Percentiles rank a stretch among this genome's conserved stretches.
These are phyloP conservation scores for Sturnus vulgaris DNA, from an alignment of 2,113 vertebrate species.

Conservation along the genomic window DNA sequence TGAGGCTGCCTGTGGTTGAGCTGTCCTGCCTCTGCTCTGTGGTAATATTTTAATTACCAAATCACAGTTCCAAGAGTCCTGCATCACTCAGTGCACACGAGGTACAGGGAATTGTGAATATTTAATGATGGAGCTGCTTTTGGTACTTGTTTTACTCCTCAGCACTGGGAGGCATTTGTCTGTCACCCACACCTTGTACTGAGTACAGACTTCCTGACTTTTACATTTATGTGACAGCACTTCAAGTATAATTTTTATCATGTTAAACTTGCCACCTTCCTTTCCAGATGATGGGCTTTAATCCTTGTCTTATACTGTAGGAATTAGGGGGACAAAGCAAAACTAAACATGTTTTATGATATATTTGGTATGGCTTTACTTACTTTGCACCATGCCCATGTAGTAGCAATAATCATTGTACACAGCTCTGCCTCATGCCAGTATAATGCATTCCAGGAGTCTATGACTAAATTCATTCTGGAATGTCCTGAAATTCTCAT, in stretches of 20 bases:
- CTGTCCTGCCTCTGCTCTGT: not conserved
- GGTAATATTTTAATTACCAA: not conserved
- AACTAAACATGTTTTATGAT: not conserved
- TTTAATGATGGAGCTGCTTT: not conserved
- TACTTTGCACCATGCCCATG: not conserved
- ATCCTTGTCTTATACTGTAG: not conserved
- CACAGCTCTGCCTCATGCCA: not conserved
- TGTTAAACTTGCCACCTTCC: not conserved
- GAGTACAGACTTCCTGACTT: not conserved
- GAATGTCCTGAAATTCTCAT: not conserved
- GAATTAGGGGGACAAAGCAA: not conserved
- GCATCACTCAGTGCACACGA: not conserved
- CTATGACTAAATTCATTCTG: not conserved
- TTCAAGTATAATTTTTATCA: not conserved
- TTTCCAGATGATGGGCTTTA: not conserved
- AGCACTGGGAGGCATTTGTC: not conserved
- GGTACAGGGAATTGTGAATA: not conserved
- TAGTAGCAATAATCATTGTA: not conserved
- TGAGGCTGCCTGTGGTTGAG: not conserved
- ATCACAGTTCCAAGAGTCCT: not conserved
- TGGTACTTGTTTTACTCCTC: not conserved
- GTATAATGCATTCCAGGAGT: not conserved
- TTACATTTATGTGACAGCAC: not conserved
- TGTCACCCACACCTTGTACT: not conserved
- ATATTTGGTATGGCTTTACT: not conserved